Evolutionary conservation across 2,797 vertebrate genomes (phyloP), one percentile per base, ranked within the genome.

Genomic region (Halcyon badia): DNA sequence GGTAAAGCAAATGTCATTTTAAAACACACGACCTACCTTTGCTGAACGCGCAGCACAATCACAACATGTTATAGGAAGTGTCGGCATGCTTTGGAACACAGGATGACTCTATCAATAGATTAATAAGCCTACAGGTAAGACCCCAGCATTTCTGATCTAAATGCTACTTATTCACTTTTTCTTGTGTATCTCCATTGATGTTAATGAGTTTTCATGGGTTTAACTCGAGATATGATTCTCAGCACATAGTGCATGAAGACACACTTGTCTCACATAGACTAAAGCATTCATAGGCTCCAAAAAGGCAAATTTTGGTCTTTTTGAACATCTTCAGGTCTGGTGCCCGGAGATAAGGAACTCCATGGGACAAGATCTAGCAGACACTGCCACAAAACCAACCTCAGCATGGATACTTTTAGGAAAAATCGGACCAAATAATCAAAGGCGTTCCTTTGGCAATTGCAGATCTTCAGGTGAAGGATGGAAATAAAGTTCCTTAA

Each of bases 1-100:
- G 76, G 94, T 96, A 98, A 98, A 96, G 95, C 91, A 97, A 98
- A 97, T 97, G 89, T 97, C 97, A 97, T 95, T 92, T 97, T 96
- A 97, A 97, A 97, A 97, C 70, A 96, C 85, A 91, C 4, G 3
- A 85, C 77, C 69, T 90, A 93, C 76, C 87, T 92, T 85, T 73
- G 24, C 80, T 97, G 80, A 79, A 94, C 85, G 73, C 11, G 2
- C 66, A 89, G 92, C 89, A 96, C 75, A 96, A 83, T 87, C 95
- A 96, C 87, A 95, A 97, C 95, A 94, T 72, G 82, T 58, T 94
- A 57, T 14, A 92, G n/a, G 83, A 96, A 91, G 30, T 33, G 54
- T 84, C 97, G 92, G 85, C 90, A 92, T 87, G 89, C 81, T 96
- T 97, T 97, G 90, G 93, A 97, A 93, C 69, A 87, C 17, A 87